Evolutionary conservation across 2,113 vertebrate genomes (phyloP), one percentile per base, ranked within the genome.

Genomic region (Calypte anna): DNA sequence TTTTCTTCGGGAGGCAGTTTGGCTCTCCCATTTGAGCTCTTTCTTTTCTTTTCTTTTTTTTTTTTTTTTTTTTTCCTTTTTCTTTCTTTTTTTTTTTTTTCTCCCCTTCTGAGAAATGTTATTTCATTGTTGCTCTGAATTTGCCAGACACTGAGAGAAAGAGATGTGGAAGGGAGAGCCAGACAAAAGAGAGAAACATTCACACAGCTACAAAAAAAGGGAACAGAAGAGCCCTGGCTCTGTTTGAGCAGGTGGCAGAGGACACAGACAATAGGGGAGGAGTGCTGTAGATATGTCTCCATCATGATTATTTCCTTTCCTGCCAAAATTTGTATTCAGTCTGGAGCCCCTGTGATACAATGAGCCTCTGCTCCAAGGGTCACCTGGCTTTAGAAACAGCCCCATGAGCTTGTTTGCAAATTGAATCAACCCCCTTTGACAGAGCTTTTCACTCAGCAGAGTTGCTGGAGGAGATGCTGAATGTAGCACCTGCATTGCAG

Each of bases 401-500:
- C 63, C 10, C 38, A 31, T 70, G 95, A 87, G 94, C 84, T 92
- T 94, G 95, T 93, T 97, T 95, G 94, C 93, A 95, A 62, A 96
- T 80, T 40, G 55, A 91, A 43, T 88, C 82, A 58, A 8, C 40
- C 63, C 74, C 57, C 66, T 92, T 76, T 6, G 31, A 61, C 84
- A 44, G 89, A 79, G 93, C 53, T 68, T 68, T 93, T 76, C 44
- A 22, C 86, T 91, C 92, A 20, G 90, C 82, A 80, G 51, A 92
- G 91, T 14, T 25, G 62, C 89, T 89, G 93, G 86, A 94, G 88
- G 84, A 95, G 84, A 33, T 69, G 20, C 43, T 15, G 92, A 67
- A 48, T 6, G 83, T 63, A 77, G 82, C 94, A 96, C 96, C 96
- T 96, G 96, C 96, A 96, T 96, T 96, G 96, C 96, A 96, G 95